Conservation (phyloP, 1,140 invertebrate genomes). For the Cephus cinctus region DNA sequence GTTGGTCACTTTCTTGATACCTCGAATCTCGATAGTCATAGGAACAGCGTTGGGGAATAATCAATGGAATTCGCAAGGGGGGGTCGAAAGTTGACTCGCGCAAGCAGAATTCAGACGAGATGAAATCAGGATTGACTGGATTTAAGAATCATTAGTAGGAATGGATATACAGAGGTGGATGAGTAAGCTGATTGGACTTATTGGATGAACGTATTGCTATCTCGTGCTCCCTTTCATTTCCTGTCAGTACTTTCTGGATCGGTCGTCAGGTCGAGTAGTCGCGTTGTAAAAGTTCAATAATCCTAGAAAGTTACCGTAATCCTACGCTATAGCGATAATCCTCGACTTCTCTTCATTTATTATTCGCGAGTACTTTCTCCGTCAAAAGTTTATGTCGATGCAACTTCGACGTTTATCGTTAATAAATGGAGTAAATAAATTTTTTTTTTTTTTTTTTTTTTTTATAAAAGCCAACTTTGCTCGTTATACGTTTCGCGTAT, state of each 20-base stretch:
- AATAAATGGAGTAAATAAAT: too few relatives aligned
- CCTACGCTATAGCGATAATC: neutral
- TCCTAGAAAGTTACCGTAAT: slow-evolving; percentile 15
- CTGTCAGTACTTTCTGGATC: slow-evolving; percentile 15
- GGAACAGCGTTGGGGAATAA: too few relatives aligned
- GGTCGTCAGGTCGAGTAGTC: slow-evolving; percentile 6
- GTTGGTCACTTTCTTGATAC: too few relatives aligned
- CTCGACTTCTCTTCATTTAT: neutral
- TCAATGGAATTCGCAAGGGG: slow-evolving; percentile 10
- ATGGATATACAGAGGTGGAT: slow-evolving; percentile 30
- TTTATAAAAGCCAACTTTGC: too few relatives aligned
- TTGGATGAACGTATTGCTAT: slow-evolving; percentile 43
- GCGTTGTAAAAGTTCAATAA: slow-evolving; percentile 34
- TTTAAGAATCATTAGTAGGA: slow-evolving; percentile 45
- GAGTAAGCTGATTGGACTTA: slow-evolving; percentile 52
- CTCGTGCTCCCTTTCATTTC: slow-evolving; percentile 1
- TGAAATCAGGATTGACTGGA: slow-evolving; percentile 42
- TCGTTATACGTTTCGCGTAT: too few relatives aligned
- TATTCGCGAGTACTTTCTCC: too few relatives aligned
- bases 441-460: too few relatives aligned
- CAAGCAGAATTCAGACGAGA: slow-evolving; percentile 37
- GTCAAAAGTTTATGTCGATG: too few relatives aligned
- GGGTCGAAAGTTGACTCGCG: slow-evolving; percentile 23
- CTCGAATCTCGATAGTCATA: too few relatives aligned
- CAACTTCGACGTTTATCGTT: too few relatives aligned